These are phyloP conservation scores for Polyergus mexicanus DNA, from an alignment of 1,140 invertebrate genomes.

Conservation along the genomic window DNA sequence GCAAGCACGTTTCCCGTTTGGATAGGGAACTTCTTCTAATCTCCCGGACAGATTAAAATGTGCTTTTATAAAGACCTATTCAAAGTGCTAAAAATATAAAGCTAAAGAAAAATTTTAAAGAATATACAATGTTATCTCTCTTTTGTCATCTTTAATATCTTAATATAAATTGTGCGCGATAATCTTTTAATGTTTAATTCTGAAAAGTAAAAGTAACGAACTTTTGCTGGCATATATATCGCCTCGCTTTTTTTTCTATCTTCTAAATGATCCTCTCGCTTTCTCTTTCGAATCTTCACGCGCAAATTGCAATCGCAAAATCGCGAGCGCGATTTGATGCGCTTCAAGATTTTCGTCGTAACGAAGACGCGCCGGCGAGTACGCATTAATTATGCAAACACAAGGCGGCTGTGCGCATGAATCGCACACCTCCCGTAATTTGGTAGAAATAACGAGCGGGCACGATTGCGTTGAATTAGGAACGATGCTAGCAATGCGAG, in stretches of 20 bases:
- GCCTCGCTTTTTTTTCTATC: background rate
- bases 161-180: too few relatives aligned
- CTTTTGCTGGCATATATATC: too few relatives aligned
- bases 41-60: background rate
- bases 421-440: background rate
- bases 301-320: conserved; percentile 1
- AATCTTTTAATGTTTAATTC: too few relatives aligned
- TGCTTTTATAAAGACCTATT: background rate
- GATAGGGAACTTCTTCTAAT: background rate
- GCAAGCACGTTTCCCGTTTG: background rate
- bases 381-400: conserved; percentile 18
- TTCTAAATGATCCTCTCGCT: background rate
- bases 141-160: too few relatives aligned
- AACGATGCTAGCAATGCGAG: background rate
- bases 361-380: background rate
- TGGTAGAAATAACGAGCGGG: conserved; percentile 30
- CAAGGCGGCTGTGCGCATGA: background rate
- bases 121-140: too few relatives aligned
- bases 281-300: background rate
- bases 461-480: conserved; percentile 26
- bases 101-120: too few relatives aligned
- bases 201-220: too few relatives aligned
- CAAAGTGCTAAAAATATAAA: background rate
- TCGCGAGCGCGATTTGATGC: conserved; percentile 19
- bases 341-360: background rate